Evolutionary conservation across 2,113 vertebrate species (phyloP), one percentile per base, ranked within the genome.

Genomic region (Erythrocercus mccallii): DNA sequence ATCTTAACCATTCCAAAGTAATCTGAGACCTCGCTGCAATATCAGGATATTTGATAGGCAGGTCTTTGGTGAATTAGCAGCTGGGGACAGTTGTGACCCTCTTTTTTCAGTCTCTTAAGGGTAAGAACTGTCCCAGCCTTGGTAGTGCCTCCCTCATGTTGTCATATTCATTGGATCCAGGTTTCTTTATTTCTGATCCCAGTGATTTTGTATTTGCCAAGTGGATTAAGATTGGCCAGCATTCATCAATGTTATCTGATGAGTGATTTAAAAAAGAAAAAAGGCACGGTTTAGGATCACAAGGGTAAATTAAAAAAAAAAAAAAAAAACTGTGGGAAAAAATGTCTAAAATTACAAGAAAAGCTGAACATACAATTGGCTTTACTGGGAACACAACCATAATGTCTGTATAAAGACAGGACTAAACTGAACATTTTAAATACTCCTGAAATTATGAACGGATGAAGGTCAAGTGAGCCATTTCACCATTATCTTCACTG

Each of bases 151-250:
- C 33, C 15, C 10, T 47, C 27, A 24, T 50, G 4, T 9, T n/a
- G 20, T 56, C 11, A 21, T 0, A 0, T 13, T 9, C 0, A 0
- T 14, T 76, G 6, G 9, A 53, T 38, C 9, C 33, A 38, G 7
- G 11, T 61, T 77, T 57, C 14, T 61, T 86, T 57, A 5, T 33
- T 61, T 86, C 37, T 82, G 7, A 19, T 73, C 31, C 17, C 31
- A 33, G 5, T 48, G 25, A 3, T 66, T 77, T 61, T 35, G 5
- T 38, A 13, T 28, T 90, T 88, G 11, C 15, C 45, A 28, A 17
- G 8, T 24, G 28, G 15, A 30, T 23, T 28, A n/a, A 31, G 25
- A 27, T 13, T 68, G 30, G 12, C 10, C 30, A 37, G 28, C 48
- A 61, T 57, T 77, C 10, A 27, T 25, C 38, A 51, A 11, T 8